phyloP scores from a whole-genome alignment of 2,888 invertebrate species.

The Phlogophora meticulosa region DNA sequence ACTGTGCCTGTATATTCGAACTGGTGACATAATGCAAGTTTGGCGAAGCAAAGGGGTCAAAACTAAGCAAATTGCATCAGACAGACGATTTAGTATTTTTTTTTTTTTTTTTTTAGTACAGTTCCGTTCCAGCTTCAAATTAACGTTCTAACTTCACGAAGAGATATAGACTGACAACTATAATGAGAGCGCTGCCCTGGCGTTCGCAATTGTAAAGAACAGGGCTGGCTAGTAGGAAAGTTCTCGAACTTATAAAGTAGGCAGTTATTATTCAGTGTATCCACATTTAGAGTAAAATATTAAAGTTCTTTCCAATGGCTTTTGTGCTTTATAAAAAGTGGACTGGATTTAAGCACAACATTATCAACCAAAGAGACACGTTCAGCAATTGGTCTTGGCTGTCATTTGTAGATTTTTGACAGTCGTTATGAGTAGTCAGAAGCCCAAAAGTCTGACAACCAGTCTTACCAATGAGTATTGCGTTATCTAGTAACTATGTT shows the following conservation, averaged over 20 bases:
- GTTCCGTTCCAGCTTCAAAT: conserved; percentile 40
- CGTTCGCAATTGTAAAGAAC: conserved; percentile 9
- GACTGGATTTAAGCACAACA: no score
- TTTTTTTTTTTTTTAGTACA: no score
- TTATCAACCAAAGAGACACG: no score
- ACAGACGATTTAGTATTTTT: conserved; percentile 38
- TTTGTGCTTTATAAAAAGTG: no score
- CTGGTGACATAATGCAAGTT: conserved; percentile 22
- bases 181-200: conserved; percentile 41
- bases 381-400: no score
- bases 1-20: conserved; percentile 13
- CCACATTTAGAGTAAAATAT: neutral
- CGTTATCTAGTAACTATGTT: no score
- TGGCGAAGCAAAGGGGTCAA: conserved; percentile 1
- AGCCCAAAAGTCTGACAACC: no score
- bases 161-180: conserved; percentile 45
- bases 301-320: no score
- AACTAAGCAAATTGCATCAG: conserved; percentile 50
- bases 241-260: neutral
- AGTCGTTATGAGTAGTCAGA: no score
- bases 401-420: no score
- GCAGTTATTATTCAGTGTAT: accelerated
- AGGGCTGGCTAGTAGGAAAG: conserved; percentile 33
- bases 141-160: conserved; percentile 35
- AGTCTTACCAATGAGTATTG: no score